A percentile compares a stretch with the other conserved stretches of the same genome.
These are phyloP conservation scores for Egretta garzetta DNA, from an alignment of 2,113 vertebrate species.

Conservation along the genomic window DNA sequence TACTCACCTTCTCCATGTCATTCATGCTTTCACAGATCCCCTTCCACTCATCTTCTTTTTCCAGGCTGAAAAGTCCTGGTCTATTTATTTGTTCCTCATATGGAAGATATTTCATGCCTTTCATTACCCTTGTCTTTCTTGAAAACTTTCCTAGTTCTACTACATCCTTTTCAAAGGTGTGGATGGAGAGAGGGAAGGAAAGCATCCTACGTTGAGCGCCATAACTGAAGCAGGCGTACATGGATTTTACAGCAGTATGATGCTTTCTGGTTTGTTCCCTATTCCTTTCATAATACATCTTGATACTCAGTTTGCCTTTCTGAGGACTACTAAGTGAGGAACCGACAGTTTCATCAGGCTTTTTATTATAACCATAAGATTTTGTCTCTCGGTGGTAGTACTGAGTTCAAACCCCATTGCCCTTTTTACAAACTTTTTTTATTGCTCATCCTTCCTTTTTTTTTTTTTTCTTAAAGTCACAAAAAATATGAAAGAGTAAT, in stretches of 20 bases:
- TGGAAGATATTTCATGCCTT: background rate
- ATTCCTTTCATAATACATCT: background rate
- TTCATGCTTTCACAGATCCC: slow-evolving; percentile 13
- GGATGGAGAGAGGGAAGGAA: background rate
- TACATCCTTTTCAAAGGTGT: background rate
- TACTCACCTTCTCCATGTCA: slow-evolving; percentile 1
- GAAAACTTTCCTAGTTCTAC: background rate
- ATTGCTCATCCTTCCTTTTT: background rate
- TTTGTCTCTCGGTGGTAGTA: background rate
- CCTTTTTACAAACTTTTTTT: background rate
- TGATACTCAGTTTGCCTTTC: background rate
- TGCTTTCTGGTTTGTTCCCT: background rate
- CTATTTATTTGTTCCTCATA: background rate
- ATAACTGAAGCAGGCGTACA: background rate
- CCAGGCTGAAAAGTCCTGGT: background rate
- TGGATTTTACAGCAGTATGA: background rate
- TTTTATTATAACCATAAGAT: background rate
- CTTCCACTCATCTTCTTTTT: background rate
- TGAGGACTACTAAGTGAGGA: background rate
- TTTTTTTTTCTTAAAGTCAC: background rate
- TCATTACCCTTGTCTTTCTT: background rate
- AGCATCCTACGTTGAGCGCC: background rate
- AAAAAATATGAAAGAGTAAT: background rate
- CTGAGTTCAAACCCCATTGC: background rate
- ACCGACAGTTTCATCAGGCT: background rate